A percentile compares a stretch with the other conserved stretches of the same genome.
These are phyloP conservation scores for Atrichornis clamosus DNA, from an alignment of 2,113 vertebrate species.

Conservation along the genomic window DNA sequence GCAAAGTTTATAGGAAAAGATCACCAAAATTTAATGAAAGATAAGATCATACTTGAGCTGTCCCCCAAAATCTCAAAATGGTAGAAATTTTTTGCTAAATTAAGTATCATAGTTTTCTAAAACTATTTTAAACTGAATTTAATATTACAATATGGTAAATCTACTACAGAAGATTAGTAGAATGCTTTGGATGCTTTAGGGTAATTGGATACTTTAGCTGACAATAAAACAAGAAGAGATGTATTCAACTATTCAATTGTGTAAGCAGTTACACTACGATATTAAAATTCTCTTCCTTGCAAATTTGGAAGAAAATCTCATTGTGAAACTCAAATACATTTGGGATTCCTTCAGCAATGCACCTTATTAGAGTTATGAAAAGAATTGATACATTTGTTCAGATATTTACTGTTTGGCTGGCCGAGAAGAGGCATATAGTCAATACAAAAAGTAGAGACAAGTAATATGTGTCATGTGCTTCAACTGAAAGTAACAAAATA, in stretches of 20 bases:
- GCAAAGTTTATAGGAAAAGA: background rate
- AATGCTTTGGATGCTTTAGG: background rate
- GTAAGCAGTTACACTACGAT: background rate
- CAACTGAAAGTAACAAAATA: background rate
- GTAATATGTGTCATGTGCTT: background rate
- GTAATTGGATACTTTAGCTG: background rate
- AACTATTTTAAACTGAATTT: background rate
- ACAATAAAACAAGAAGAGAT: background rate
- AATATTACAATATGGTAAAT: background rate
- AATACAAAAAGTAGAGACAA: background rate
- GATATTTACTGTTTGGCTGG: background rate
- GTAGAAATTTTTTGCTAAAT: background rate
- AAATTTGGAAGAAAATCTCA: background rate
- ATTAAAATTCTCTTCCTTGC: background rate
- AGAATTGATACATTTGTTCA: background rate
- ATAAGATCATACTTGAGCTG: background rate
- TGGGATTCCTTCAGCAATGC: background rate
- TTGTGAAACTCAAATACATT: background rate
- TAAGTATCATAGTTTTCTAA: background rate
- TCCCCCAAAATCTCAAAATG: background rate
- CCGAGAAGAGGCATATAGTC: background rate
- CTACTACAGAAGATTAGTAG: background rate
- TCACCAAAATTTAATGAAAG: background rate
- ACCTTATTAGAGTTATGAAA: background rate
- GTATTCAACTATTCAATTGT: background rate